Percentiles rank a stretch among this genome's conserved stretches.
These are phyloP conservation scores for Huso huso DNA, from an alignment of 2,797 vertebrate species.

Conservation along the genomic window DNA sequence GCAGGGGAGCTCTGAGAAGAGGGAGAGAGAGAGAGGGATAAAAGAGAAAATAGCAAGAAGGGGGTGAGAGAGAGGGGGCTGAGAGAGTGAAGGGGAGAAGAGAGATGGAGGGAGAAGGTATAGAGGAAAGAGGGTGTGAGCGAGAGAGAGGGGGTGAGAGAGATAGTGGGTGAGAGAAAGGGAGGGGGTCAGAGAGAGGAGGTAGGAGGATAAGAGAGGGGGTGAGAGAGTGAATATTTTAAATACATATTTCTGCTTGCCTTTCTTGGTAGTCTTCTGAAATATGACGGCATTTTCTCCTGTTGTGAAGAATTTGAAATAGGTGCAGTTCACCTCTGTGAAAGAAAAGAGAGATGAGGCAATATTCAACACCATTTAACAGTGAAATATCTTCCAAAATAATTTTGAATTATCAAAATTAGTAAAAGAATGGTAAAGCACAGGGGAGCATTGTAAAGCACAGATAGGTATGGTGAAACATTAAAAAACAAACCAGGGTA, in stretches of 20 bases:
- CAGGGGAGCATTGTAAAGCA: too few relatives aligned
- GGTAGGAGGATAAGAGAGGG: neutral
- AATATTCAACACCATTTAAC: too few relatives aligned
- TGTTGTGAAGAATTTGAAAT: conserved; percentile 87
- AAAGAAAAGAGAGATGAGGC: conserved; percentile 8
- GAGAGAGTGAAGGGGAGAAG: neutral
- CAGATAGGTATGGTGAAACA: too few relatives aligned
- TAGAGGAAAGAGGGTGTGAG: too few relatives aligned
- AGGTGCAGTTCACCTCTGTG: conserved; percentile 82
- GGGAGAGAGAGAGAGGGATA: too few relatives aligned
- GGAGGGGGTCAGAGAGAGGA: conserved; percentile 22
- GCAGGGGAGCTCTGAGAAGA: too few relatives aligned
- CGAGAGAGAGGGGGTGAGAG: neutral
- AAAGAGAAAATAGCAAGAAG: too few relatives aligned
- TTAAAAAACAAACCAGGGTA: too few relatives aligned
- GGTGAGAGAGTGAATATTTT: conserved; percentile 1
- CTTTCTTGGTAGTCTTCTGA: conserved; percentile 75
- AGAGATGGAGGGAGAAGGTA: conserved; percentile 23
- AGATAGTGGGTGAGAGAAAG: conserved; percentile 23
- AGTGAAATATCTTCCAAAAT: too few relatives aligned
- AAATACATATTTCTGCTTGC: conserved; percentile 50
- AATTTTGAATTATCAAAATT: too few relatives aligned
- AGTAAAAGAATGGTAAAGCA: too few relatives aligned
- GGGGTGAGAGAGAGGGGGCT: too few relatives aligned
- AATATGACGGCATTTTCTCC: conserved; percentile 80